A percentile compares a stretch with the other conserved stretches of the same genome.
These are phyloP conservation scores for Platyscapa corneri DNA, from an alignment of 1,140 invertebrate species.

Conservation along the genomic window DNA sequence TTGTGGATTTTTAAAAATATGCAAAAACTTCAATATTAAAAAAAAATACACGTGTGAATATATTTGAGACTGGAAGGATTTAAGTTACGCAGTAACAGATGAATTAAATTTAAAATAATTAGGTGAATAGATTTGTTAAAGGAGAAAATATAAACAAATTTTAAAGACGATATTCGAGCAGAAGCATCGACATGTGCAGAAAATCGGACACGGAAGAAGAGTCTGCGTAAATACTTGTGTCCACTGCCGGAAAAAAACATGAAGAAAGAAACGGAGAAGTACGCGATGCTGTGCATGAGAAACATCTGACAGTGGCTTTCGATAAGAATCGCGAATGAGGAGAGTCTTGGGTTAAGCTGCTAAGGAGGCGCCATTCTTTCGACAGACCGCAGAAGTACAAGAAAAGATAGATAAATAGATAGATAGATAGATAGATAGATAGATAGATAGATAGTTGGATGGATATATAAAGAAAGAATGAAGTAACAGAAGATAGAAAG, in stretches of 20 bases:
- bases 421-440: constrained; percentile 16
- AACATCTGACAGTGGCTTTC: constrained; percentile 18
- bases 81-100: no score
- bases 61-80: no score
- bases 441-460: background rate
- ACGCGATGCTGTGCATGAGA: background rate
- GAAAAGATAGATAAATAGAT: constrained; percentile 1
- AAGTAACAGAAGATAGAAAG: background rate
- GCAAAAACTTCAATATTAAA: no score
- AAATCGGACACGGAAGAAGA: background rate
- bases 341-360: background rate
- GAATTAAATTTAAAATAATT: no score
- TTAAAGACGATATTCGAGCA: background rate
- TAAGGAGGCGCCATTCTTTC: constrained; percentile 26
- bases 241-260: background rate
- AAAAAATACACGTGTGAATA: no score
- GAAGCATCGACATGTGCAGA: background rate
- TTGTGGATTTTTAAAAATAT: no score
- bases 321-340: constrained; percentile 29
- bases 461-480: background rate
- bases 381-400: background rate
- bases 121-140: no score
- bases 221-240: background rate
- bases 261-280: background rate
- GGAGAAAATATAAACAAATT: no score